Conservation (phyloP, 2,888 invertebrate species). For the Zhuqinia jingwanae region DNA sequence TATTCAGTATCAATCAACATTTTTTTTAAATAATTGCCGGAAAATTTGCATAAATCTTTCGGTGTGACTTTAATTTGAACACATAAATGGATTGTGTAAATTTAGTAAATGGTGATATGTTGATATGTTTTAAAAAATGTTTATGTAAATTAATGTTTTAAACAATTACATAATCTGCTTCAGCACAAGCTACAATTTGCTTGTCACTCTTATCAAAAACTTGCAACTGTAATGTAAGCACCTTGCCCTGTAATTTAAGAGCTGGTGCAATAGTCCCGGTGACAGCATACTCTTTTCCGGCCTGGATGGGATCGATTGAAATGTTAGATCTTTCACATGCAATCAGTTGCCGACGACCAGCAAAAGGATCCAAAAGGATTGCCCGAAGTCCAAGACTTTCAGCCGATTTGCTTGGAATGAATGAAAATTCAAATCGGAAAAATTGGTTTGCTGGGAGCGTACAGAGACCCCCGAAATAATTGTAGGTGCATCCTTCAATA, state of each 20-base stretch:
- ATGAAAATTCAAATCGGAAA: not conserved
- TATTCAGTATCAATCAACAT: no score
- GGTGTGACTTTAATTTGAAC: no score
- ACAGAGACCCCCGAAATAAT: not conserved
- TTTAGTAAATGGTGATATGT: no score
- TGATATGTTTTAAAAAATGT: no score
- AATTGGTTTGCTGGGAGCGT: not conserved
- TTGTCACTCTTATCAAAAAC: not conserved
- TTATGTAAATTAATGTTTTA: slow-evolving; percentile 3
- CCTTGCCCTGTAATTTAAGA: not conserved
- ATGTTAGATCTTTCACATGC: not conserved
- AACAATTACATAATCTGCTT: not conserved
- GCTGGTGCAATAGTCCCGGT: not conserved
- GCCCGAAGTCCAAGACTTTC: not conserved
- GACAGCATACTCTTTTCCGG: not conserved
- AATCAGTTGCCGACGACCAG: not conserved
- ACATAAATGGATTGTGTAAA: no score
- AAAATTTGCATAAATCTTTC: no score
- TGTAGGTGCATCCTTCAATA: not conserved
- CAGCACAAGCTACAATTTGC: not conserved
- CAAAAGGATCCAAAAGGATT: not conserved
- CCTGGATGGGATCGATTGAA: not conserved
- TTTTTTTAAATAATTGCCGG: no score
- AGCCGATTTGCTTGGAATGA: not conserved
- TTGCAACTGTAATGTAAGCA: not conserved